These are phyloP conservation scores for Zonitis immaculata DNA, from an alignment of 2,888 invertebrate species.

Conservation along the genomic window DNA sequence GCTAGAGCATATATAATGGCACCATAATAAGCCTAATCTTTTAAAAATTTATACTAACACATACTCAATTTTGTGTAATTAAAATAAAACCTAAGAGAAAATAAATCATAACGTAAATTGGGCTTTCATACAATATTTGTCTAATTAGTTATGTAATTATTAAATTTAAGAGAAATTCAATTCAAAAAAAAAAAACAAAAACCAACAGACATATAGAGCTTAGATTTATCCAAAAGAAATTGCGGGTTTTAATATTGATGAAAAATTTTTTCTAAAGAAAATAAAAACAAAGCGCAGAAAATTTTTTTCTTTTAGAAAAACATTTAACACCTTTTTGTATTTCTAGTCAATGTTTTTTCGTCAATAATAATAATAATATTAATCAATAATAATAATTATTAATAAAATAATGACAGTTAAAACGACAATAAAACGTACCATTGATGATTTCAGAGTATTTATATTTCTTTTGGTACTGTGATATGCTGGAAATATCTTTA, in stretches of 20 bases:
- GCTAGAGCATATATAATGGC: constrained; percentile 22
- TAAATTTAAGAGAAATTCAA: constrained; percentile 5
- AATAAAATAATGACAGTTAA: constrained; percentile 27
- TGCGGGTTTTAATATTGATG: constrained; percentile 26
- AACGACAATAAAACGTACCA: constrained; percentile 37
- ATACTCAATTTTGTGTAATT: constrained; percentile 31
- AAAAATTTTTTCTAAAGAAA: not conserved
- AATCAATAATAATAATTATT: not conserved
- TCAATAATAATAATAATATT: constrained; percentile 15
- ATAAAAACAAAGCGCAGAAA: constrained; percentile 1
- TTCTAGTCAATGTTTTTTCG: constrained; percentile 35
- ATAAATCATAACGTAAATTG: constrained; percentile 36
- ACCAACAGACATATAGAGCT: constrained; percentile 17
- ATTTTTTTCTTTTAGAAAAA: constrained; percentile 10
- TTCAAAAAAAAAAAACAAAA: not conserved
- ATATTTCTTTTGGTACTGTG: constrained; percentile 35
- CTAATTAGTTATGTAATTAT: constrained; percentile 32
- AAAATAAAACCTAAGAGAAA: constrained; percentile 1
- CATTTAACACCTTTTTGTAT: constrained; percentile 23
- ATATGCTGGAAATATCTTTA: constrained; percentile 31
- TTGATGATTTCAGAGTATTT: constrained; percentile 29
- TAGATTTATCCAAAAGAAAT: constrained; percentile 27
- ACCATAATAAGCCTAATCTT: constrained; percentile 27
- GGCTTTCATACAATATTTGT: constrained; percentile 38
- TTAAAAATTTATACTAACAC: constrained; percentile 28